A percentile compares a stretch with the other conserved stretches of the same genome.
Conservation (phyloP, 2,888 invertebrate genomes). For the Agrochola lota region DNA sequence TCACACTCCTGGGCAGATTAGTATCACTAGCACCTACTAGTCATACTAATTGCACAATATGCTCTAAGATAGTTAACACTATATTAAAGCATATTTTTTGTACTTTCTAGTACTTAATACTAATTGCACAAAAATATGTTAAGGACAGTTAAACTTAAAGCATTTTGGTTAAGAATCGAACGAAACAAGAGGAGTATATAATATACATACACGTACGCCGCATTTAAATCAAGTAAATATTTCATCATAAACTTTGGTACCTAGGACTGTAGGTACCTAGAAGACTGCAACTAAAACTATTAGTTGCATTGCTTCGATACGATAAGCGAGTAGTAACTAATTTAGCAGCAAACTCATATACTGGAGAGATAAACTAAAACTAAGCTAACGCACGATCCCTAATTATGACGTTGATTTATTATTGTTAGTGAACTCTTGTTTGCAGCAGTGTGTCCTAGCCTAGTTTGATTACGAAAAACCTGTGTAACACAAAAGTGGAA, state of each 20-base stretch:
- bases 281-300: conserved; percentile 25
- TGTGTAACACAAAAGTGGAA: neutral
- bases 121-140: no score
- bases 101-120: no score
- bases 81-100: no score
- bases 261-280: neutral
- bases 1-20: no score
- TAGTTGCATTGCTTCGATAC: conserved; percentile 14
- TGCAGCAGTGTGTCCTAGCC: neutral
- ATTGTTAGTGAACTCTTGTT: conserved; percentile 26
- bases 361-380: conserved; percentile 34
- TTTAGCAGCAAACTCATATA: conserved; percentile 29
- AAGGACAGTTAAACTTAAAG: no score
- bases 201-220: no score
- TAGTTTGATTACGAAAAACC: conserved; percentile 6
- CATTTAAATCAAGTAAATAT: neutral
- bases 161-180: no score
- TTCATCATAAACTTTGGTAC: neutral
- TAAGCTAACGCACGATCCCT: conserved; percentile 21
- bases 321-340: conserved; percentile 24
- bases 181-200: no score
- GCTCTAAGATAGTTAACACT: no score
- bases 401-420: conserved; percentile 54
- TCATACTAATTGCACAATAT: no score
- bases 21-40: no score